Conservation (phyloP, 2,888 invertebrate species). For the Drosophila demipolita region DNA sequence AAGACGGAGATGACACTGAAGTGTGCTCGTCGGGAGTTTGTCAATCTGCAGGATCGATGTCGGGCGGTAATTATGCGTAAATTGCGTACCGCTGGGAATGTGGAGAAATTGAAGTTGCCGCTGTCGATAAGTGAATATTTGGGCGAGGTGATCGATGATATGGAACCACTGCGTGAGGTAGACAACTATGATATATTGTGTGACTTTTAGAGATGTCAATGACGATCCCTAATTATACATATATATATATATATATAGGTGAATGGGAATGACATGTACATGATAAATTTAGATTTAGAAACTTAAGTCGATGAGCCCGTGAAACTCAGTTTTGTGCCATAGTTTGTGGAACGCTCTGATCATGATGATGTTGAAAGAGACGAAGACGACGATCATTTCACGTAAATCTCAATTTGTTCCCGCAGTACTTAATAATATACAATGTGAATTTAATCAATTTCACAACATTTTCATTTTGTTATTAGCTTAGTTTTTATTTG, state of each 20-base stretch:
- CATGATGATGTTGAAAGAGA: not conserved
- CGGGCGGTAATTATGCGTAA: slow-evolving; percentile 87
- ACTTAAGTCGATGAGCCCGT: slow-evolving; percentile 50
- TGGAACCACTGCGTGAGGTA: slow-evolving; percentile 82
- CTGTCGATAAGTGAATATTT: slow-evolving; percentile 87
- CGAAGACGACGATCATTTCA: not conserved
- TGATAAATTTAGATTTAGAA: slow-evolving; percentile 49
- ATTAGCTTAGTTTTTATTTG: slow-evolving; percentile 23
- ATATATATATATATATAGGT: slow-evolving; percentile 47
- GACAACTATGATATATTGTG: slow-evolving; percentile 84
- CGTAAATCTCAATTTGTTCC: slow-evolving; percentile 39
- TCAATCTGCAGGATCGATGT: slow-evolving; percentile 89
- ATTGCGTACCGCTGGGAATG: slow-evolving; percentile 85
- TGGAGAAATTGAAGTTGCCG: slow-evolving; percentile 87
- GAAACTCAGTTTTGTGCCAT: slow-evolving; percentile 67
- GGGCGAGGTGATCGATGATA: slow-evolving; percentile 86
- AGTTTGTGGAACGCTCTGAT: slow-evolving; percentile 19
- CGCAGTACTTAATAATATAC: not conserved
- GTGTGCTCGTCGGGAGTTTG: slow-evolving; percentile 87
- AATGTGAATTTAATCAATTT: not conserved
- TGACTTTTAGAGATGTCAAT: slow-evolving; percentile 68
- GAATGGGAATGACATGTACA: slow-evolving; percentile 44
- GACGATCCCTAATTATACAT: not conserved
- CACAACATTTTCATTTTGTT: slow-evolving; percentile 23
- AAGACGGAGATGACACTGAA: slow-evolving; percentile 90